phyloP scores from a whole-genome alignment of 1,140 invertebrate species.

The Bombus turneri region DNA sequence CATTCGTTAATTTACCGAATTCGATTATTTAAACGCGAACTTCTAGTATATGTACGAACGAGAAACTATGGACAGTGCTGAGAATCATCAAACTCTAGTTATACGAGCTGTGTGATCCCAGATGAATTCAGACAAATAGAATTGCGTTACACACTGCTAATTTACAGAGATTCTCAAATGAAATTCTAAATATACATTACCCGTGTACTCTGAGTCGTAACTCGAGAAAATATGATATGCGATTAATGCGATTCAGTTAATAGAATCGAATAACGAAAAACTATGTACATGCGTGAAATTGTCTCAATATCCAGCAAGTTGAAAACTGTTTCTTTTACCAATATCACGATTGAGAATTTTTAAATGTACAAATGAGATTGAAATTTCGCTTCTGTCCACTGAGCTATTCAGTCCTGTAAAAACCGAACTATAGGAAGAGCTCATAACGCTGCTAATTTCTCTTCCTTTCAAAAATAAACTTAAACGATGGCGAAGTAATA shows the following conservation, averaged over 20 bases:
- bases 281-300: not conserved
- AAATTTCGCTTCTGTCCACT: not conserved
- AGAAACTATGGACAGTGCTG: too few relatives aligned
- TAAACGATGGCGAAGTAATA: too few relatives aligned
- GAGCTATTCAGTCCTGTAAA: not conserved
- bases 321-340: not conserved
- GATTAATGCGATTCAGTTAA: not conserved
- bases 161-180: too few relatives aligned
- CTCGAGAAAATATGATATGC: not conserved
- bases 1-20: too few relatives aligned
- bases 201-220: not conserved
- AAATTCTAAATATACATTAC: not conserved
- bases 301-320: not conserved
- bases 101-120: too few relatives aligned
- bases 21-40: too few relatives aligned
- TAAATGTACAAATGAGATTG: not conserved
- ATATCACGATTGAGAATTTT: not conserved
- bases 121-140: too few relatives aligned
- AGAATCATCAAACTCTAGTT: too few relatives aligned
- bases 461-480: not conserved
- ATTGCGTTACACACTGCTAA: too few relatives aligned
- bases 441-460: not conserved
- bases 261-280: not conserved
- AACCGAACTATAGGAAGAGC: not conserved
- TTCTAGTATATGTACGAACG: too few relatives aligned